Conservation (phyloP, 2,888 invertebrate genomes). For the Nomada goodeniana region DNA sequence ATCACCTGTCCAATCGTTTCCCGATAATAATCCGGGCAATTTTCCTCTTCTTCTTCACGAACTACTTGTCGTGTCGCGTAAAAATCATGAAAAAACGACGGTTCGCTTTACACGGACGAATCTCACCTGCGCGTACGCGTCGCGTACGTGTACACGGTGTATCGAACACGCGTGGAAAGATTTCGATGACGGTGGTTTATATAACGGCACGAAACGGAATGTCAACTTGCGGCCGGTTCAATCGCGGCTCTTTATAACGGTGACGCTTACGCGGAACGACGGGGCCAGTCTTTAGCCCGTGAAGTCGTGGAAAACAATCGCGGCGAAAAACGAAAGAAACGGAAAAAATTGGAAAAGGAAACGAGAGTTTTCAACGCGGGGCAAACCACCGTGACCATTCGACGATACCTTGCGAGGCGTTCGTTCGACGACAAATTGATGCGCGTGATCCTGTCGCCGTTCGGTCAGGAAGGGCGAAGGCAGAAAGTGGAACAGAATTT, state of each 20-base stretch:
- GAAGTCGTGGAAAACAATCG: constrained; percentile 42
- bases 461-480: background rate
- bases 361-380: constrained; percentile 39
- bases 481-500: background rate
- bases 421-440: constrained; percentile 6
- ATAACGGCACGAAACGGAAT: constrained; percentile 73
- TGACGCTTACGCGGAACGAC: constrained; percentile 56
- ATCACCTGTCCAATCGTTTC: no score
- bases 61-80: background rate
- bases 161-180: constrained; percentile 57
- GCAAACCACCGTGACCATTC: constrained; percentile 9
- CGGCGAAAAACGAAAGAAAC: background rate
- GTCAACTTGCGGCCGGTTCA: constrained; percentile 54
- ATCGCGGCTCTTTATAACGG: constrained; percentile 61
- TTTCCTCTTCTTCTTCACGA: background rate
- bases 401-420: background rate
- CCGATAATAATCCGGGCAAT: background rate
- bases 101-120: background rate
- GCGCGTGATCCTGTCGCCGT: background rate
- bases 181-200: constrained; percentile 70
- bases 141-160: no score
- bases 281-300: constrained; percentile 40
- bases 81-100: background rate
- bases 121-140: background rate
- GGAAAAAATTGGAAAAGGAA: background rate